Base-by-base conservation (phyloP, 2,113 vertebrate genomes). In the Lepisosteus oculatus region DNA sequence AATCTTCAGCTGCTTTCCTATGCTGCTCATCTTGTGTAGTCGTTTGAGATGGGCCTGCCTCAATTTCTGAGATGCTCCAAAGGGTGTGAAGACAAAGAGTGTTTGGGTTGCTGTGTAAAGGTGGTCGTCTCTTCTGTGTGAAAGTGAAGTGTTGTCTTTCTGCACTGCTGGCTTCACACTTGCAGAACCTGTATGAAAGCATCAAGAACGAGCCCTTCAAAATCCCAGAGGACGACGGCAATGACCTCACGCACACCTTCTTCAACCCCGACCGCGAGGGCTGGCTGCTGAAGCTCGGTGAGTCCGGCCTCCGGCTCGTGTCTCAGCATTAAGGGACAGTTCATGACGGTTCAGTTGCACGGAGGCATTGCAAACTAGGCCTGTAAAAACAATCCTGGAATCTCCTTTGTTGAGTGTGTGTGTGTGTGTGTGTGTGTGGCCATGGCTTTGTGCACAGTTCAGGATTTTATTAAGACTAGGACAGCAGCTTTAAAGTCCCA, bases 171-270 rank as follows among this genome's bases (percentile, higher is more conserved):
- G 41, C 7, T 68, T 1, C 3, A 14, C 0, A 17, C 42, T 61
- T 42, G 67, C 85, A 99, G 97, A 99, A 99, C 78, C 90, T 99
- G 29, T 99, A 99, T 0, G 97, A 99, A 0, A 99, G 97, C 92
- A 99, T 99, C 81, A 98, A 98, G 83, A 99, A 98, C 0, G 97
- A 99, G 9, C 97, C 97, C 13, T 99, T 99, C 81, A 99, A 99
- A 84, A 99, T 98, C 84, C 97, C 97, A 0, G 96, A 99, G 75
- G 97, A 99, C 0, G 97, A 99, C 0, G 97, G 97, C 69, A 99
- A 99, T 0, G 97, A 99, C 86, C 93, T 99, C 79, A 99, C 97
- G 0, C 96, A 99, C 80, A 99, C 97, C 0, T 99, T 99, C 93
- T 99, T 99, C 88, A 99, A 99, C 74, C 97, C 97, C 0, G 97